These are phyloP conservation scores for Threskiornis aethiopicus DNA, from an alignment of 2,797 vertebrate species.

Conservation along the genomic window DNA sequence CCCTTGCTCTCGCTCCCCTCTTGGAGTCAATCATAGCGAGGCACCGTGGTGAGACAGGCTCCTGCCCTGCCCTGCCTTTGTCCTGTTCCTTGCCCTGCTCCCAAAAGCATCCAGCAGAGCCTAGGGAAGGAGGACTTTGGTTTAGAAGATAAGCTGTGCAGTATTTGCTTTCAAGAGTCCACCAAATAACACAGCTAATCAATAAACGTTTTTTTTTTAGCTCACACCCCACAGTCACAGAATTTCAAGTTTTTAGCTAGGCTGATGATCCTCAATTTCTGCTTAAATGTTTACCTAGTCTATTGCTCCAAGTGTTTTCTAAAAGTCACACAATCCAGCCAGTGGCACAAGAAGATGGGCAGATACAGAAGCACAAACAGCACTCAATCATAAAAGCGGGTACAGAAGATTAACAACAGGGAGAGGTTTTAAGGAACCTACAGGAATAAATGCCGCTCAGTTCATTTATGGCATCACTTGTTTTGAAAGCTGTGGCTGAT, in stretches of 20 bases:
- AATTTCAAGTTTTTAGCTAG: neutral
- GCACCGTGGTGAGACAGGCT: neutral
- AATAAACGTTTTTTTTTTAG: neutral
- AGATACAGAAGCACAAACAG: neutral
- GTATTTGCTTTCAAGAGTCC: slow-evolving; percentile 36
- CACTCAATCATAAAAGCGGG: neutral
- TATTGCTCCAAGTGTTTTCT: neutral
- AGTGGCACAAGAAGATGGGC: neutral
- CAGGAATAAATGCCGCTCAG: slow-evolving; percentile 17
- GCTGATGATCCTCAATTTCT: neutral
- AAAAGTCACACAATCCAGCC: neutral
- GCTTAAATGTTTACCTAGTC: neutral
- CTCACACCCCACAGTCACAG: rapidly evolving
- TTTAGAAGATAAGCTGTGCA: neutral
- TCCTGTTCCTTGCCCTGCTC: neutral
- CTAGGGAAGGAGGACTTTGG: neutral
- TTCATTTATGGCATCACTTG: slow-evolving; percentile 57
- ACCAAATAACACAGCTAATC: neutral
- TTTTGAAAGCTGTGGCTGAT: slow-evolving; percentile 53
- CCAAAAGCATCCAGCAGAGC: neutral
- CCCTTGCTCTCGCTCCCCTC: neutral
- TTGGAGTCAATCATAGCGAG: neutral
- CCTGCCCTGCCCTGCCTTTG: neutral
- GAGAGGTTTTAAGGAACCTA: neutral
- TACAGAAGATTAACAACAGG: neutral